Percentiles rank a stretch among this genome's conserved stretches.
phyloP scores from a whole-genome alignment of 2,113 vertebrate species.

The Euleptes europaea region DNA sequence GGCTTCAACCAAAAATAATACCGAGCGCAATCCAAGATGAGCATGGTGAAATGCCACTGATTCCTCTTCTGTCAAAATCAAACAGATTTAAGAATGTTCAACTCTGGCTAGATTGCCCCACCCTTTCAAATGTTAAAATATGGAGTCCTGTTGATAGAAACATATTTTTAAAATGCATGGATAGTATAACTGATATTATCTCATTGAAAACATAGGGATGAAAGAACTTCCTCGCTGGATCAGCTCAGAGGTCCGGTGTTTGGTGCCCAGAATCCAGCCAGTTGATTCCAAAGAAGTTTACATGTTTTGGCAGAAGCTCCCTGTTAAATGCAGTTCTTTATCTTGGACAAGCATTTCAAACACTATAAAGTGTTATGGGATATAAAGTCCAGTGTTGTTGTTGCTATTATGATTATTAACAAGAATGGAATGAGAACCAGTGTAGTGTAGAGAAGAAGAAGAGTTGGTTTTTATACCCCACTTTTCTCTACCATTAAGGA shows the following conservation, averaged over 20 bases:
- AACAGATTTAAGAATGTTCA: neutral
- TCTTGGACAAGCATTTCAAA: neutral
- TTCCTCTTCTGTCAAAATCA: neutral
- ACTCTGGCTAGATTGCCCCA: neutral
- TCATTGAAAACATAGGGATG: neutral
- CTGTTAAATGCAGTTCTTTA: neutral
- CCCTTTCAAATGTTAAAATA: neutral
- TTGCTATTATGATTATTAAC: too few species aligned
- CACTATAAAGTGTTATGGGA: neutral
- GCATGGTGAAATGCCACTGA: neutral
- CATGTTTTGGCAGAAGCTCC: neutral
- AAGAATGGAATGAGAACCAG: too few species aligned
- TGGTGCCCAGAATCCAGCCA: neutral
- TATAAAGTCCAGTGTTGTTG: too few species aligned
- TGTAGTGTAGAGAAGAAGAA: too few species aligned
- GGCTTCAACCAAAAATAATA: conserved; percentile 45
- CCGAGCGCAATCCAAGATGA: neutral
- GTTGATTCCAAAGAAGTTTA: neutral
- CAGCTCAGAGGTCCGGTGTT: neutral
- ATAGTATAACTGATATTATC: neutral
- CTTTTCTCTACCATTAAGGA: too few species aligned
- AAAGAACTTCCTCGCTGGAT: neutral
- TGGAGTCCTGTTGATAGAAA: neutral
- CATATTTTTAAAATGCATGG: neutral
- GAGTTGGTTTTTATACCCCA: too few species aligned